Evolutionary conservation across 2,888 invertebrate species (phyloP), one percentile per base, ranked within the genome.

Genomic region (Agrenia bidenticulata): DNA sequence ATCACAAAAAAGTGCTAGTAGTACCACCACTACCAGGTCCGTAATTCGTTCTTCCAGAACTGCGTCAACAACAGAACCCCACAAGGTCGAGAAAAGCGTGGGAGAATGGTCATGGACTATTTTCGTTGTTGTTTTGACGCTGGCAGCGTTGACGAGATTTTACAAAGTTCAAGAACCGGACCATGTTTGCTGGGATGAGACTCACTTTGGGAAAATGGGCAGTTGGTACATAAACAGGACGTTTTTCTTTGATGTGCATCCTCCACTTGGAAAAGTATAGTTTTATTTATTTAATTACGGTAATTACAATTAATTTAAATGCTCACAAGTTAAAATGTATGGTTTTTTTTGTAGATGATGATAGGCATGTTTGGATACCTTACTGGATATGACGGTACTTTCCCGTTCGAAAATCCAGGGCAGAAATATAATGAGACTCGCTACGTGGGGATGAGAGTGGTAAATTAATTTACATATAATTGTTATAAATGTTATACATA

Each of bases 131-230:
- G 81, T 93, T 65, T 82, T 88, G 72, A 78, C 85, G 26, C 81
- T 89, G 54, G 89, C 93, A 37, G 81, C 87, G 73, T 81, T 84
- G 32, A 94, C 93, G 11, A 84, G 95, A 77, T 92, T 90, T 80
- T 89, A 94, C 78, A 93, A 92, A 85, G 90, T 96, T 45, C 84
- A 89, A 23, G 89, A 92, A 78, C 96, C 96, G 1, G 88, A 92
- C 81, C 95, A 95, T 86, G 90, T 96, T 26, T 96, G 95, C 79
- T 94, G 94, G 94, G 97, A 97, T 83, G 97, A 97, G 84, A 96
- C 96, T 27, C 97, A 97, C 83, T 97, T 97, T 84, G 96, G 96
- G 0, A 97, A 97, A 85, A 96, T 97, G 94, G 94, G 92, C 1
- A 94, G 94, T 79, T 97, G 95, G 94, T 97, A 97, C 78, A 95